These are phyloP conservation scores for Bovichtus variegatus DNA, from an alignment of 2,797 vertebrate species.

Conservation along the genomic window DNA sequence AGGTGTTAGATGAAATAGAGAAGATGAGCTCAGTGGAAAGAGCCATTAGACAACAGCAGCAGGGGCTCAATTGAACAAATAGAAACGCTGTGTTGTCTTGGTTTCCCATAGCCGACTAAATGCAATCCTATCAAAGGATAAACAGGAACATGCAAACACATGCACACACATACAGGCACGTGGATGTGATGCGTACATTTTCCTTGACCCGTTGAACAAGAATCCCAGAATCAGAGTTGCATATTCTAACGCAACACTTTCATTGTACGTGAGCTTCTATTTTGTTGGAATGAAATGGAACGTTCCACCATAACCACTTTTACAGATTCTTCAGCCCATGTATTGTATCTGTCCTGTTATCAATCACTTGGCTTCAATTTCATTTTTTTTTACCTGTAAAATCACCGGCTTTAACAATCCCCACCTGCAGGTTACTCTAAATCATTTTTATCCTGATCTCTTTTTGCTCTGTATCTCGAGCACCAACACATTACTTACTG, in stretches of 20 bases:
- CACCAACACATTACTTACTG: constrained; percentile 46
- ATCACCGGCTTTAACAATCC: constrained; percentile 13
- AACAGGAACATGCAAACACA: constrained; percentile 30
- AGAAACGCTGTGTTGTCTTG: constrained; percentile 56
- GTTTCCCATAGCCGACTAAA: constrained; percentile 36
- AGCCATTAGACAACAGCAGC: constrained; percentile 66
- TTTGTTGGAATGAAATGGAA: neutral
- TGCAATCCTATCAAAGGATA: constrained; percentile 45
- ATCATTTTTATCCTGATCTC: constrained; percentile 63
- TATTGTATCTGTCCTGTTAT: neutral
- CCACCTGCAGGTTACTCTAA: constrained; percentile 53
- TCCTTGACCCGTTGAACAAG: neutral
- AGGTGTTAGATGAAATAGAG: constrained; percentile 74
- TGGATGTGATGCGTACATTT: constrained; percentile 12
- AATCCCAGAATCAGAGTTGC: neutral
- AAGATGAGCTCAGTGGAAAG: constrained; percentile 71
- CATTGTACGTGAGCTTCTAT: neutral
- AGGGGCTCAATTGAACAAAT: constrained; percentile 66
- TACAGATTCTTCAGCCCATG: neutral
- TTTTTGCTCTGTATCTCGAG: constrained; percentile 46
- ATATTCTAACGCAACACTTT: neutral
- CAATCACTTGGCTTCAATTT: constrained; percentile 2
- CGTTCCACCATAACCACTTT: neutral
- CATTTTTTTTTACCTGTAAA: constrained; percentile 36
- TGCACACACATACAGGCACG: neutral